Conservation (phyloP, 2,888 invertebrate genomes). For the Subacronicta megacephala region DNA sequence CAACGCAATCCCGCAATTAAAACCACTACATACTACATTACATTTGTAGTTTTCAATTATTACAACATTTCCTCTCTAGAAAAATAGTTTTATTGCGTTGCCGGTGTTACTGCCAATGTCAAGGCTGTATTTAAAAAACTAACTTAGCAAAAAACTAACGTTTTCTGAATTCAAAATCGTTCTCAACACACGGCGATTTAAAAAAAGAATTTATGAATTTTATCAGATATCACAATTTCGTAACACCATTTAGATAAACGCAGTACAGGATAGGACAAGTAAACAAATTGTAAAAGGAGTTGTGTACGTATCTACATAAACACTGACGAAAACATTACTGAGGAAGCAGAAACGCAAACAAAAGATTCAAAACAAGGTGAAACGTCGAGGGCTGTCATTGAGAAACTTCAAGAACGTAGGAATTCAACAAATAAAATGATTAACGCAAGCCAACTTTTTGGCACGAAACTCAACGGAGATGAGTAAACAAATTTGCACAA, state of each 20-base stretch:
- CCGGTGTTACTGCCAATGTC: neutral
- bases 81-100: neutral
- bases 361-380: conserved; percentile 72
- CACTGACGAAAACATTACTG: conserved; percentile 63
- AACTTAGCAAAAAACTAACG: neutral
- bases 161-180: neutral
- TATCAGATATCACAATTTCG: conserved; percentile 46
- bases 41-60: conserved; percentile 41
- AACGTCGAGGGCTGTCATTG: conserved; percentile 53
- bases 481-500: conserved; percentile 79
- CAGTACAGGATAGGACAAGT: conserved; percentile 54
- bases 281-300: conserved; percentile 55
- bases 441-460: conserved; percentile 70
- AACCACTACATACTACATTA: conserved; percentile 51
- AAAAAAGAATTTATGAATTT: conserved; percentile 7
- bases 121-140: conserved; percentile 2
- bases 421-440: conserved; percentile 66
- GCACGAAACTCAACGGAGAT: conserved; percentile 69
- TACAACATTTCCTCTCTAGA: conserved; percentile 37
- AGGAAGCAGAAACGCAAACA: conserved; percentile 76
- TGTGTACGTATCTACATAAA: conserved; percentile 56
- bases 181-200: conserved; percentile 14
- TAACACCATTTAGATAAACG: conserved; percentile 48
- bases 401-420: conserved; percentile 57
- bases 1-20: conserved; percentile 77